Conservation (phyloP, 2,888 invertebrate genomes). For the Cheilosia grossa region DNA sequence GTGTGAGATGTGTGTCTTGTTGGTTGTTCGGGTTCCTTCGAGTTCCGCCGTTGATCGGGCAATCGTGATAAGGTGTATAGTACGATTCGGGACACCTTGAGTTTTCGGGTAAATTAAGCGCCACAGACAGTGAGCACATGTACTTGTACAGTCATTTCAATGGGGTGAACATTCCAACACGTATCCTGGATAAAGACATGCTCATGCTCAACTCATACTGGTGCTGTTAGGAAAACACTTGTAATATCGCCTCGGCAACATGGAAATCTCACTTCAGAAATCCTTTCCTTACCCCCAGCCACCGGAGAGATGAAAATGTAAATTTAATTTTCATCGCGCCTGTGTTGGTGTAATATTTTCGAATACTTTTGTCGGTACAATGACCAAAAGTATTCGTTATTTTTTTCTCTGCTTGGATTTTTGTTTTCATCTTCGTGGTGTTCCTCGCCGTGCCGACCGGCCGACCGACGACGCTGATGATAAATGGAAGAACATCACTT, state of each 20-base stretch:
- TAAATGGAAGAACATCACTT: slow-evolving; percentile 60
- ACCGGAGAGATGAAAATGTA: slow-evolving; percentile 39
- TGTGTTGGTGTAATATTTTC: slow-evolving; percentile 10
- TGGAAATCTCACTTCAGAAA: slow-evolving; percentile 24
- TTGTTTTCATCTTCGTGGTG: slow-evolving; percentile 39
- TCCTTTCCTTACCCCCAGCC: slow-evolving; percentile 3
- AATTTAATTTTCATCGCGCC: slow-evolving; percentile 39
- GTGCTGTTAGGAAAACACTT: slow-evolving; percentile 28
- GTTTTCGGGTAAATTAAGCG: slow-evolving; percentile 39
- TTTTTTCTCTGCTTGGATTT: slow-evolving; percentile 21
- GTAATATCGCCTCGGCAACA: slow-evolving; percentile 36
- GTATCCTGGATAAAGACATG: slow-evolving; percentile 13
- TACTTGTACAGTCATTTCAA: slow-evolving; percentile 30
- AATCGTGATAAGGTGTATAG: slow-evolving; percentile 36
- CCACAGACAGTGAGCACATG: slow-evolving; percentile 28
- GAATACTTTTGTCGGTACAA: slow-evolving; percentile 52
- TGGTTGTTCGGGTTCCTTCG: slow-evolving; percentile 2
- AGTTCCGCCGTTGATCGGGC: slow-evolving; percentile 34
- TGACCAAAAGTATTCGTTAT: slow-evolving; percentile 49
- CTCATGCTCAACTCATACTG: background rate
- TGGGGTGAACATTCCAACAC: slow-evolving; percentile 55
- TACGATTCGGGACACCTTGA: slow-evolving; percentile 23
- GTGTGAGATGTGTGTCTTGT: slow-evolving; percentile 56
- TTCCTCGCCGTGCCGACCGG: background rate
- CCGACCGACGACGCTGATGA: slow-evolving; percentile 21